Base-by-base conservation (phyloP, 2,888 invertebrate species). In the Polymixis lichenea region DNA sequence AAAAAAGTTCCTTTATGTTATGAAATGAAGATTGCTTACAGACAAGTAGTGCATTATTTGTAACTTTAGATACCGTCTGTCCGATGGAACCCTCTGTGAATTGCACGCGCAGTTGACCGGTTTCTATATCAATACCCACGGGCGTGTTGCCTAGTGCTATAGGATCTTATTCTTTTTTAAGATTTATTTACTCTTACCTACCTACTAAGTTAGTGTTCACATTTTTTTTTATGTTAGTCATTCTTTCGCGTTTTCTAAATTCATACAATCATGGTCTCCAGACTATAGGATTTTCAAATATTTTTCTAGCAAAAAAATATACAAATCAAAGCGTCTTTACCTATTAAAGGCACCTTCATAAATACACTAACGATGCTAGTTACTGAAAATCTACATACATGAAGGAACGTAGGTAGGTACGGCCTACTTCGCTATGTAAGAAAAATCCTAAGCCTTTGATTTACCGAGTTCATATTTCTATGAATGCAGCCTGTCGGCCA, bases 41-140 rank as follows among this genome's bases (percentile, higher is more conserved):
- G 82, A 82, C 85, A 82, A 82, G 83, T 85, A 77, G 83, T 83
- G 86, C 83, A 83, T 86, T 86, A 83, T 86, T 83, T 74, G 86
- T 86, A 86, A 83, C 83, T 83, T 86, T 74, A 83, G 74, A 83
- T 68, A 74, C 64, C 49, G 78, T 72, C 72, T 71, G 83, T 61
- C 67, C 73, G 55, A 78, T 66, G 79, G 79, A 78, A 83, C 86
- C 83, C 83, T 78, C 83, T 49, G 74, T 55, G 65, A 83, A 86
- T 72, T 83, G 86, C 86, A 83, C 83, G 73, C 73, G 83, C 83
- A 83, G 67, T 86, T 83, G 83, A 83, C 83, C 86, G 86, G 83
- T 83, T 83, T 83, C 83, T 78, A 72, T 83, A 86, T 74, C 79
- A 83, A 83, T 83, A 78, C 67, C 67, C 67, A 56, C 56, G 11